Percentiles rank a stretch among this genome's conserved stretches.
Evolutionary conservation across 2,888 invertebrate genomes (phyloP).

Genomic region (Macrophya annulata): DNA sequence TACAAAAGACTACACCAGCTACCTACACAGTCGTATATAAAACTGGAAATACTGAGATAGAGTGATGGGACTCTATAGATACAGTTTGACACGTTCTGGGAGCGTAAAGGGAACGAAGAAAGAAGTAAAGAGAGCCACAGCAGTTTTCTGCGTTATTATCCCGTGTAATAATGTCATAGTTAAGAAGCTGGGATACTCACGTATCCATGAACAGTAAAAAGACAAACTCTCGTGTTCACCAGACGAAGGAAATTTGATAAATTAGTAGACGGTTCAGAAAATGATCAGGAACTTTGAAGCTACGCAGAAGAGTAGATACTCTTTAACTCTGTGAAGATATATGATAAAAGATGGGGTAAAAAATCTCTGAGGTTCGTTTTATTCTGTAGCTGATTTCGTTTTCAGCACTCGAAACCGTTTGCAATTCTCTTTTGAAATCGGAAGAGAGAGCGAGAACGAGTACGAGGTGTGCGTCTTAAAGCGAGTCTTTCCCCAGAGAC

Average conservation of each 20-base stretch:
- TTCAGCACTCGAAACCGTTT: background rate
- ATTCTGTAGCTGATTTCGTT: background rate
- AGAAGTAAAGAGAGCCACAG: background rate
- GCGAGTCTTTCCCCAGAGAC: background rate
- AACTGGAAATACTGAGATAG: background rate
- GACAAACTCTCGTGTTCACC: background rate
- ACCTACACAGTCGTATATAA: background rate
- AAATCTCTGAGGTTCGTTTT: too few species aligned
- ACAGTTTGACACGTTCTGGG: slow-evolving; percentile 24
- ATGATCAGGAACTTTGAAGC: background rate
- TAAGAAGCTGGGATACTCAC: background rate
- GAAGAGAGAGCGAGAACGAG: background rate
- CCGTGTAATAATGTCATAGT: background rate
- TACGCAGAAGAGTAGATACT: background rate
- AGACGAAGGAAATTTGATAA: background rate
- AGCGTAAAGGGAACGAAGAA: background rate
- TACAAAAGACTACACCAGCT: slow-evolving; percentile 10
- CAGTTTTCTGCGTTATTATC: background rate
- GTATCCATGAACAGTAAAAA: background rate
- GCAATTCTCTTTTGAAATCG: background rate
- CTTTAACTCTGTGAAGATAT: background rate
- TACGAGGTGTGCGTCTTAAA: background rate
- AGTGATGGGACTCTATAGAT: background rate
- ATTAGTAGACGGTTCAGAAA: background rate
- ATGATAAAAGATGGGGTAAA: background rate